Percentiles rank a stretch among this genome's conserved stretches.
Conservation (phyloP, 1,140 invertebrate species). For the Drosophila eugracilis region DNA sequence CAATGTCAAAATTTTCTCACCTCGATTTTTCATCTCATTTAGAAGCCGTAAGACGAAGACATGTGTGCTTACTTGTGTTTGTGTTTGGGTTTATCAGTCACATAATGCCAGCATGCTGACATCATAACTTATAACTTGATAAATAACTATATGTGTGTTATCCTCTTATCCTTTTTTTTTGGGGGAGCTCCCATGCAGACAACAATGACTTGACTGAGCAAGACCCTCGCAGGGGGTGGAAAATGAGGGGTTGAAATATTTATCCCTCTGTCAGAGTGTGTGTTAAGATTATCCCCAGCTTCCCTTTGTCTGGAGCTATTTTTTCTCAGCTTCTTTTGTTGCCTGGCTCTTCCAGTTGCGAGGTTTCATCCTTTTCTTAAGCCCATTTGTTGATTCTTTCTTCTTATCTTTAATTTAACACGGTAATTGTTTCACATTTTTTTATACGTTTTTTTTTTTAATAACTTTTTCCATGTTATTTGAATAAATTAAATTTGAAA, state of each 20-base stretch:
- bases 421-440: no score
- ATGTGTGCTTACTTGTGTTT: slow-evolving; percentile 30
- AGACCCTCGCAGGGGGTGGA: slow-evolving; percentile 10
- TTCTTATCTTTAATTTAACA: not conserved
- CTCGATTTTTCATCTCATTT: slow-evolving; percentile 82
- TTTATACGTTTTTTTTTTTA: no score
- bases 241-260: no score
- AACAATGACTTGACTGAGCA: slow-evolving; percentile 74
- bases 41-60: slow-evolving; percentile 17
- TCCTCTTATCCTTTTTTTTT: slow-evolving; percentile 55
- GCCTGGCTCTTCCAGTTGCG: slow-evolving; percentile 16
- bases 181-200: slow-evolving; percentile 50
- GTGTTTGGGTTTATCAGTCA: slow-evolving; percentile 72
- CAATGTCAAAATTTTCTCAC: slow-evolving; percentile 74
- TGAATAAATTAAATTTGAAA: no score
- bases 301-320: slow-evolving; percentile 40
- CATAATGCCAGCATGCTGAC: slow-evolving; percentile 78
- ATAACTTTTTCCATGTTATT: no score
- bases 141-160: slow-evolving; percentile 75
- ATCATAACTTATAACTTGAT: slow-evolving; percentile 83
- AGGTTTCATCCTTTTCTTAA: slow-evolving; percentile 20
- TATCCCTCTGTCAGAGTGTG: slow-evolving; percentile 34
- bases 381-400: slow-evolving; percentile 4
- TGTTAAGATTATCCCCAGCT: slow-evolving; percentile 17
- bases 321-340: slow-evolving; percentile 23